Percentiles rank a stretch among this genome's conserved stretches.
These are phyloP conservation scores for Tetheella fluctuosa DNA, from an alignment of 2,888 invertebrate genomes.

Conservation along the genomic window DNA sequence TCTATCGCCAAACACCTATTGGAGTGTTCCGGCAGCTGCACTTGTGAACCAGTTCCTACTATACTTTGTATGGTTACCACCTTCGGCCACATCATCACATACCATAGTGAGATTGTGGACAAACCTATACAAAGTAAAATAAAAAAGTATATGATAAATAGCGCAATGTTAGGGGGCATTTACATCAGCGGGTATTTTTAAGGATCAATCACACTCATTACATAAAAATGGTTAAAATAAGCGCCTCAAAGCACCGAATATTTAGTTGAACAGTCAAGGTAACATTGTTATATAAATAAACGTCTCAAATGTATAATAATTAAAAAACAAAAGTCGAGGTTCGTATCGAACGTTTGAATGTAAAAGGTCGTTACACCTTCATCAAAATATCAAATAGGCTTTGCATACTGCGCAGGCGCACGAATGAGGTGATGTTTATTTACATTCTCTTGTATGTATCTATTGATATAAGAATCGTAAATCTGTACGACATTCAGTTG, in stretches of 20 bases:
- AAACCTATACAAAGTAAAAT: too few relatives aligned
- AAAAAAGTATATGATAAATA: too few relatives aligned
- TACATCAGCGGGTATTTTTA: too few relatives aligned
- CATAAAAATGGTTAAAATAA: not conserved
- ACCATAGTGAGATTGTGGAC: too few relatives aligned
- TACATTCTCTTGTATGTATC: not conserved
- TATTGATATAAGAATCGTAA: not conserved
- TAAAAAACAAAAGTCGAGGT: constrained; percentile 21
- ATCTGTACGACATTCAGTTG: not conserved
- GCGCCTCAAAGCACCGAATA: not conserved
- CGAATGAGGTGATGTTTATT: not conserved
- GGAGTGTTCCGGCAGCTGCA: too few relatives aligned
- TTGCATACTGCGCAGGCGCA: not conserved
- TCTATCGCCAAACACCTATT: too few relatives aligned
- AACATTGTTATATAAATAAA: not conserved
- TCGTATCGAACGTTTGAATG: constrained; percentile 38
- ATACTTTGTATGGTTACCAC: too few relatives aligned
- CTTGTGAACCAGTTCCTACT: too few relatives aligned
- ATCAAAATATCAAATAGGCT: constrained; percentile 1
- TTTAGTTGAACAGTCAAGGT: not conserved
- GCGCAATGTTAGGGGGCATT: too few relatives aligned
- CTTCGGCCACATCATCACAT: too few relatives aligned
- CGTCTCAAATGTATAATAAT: constrained; percentile 13
- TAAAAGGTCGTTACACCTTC: constrained; percentile 36
- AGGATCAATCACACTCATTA: too few relatives aligned